Evolutionary conservation across 2,888 invertebrate genomes (phyloP).

Genomic region (Drosophila nigricruria): DNA sequence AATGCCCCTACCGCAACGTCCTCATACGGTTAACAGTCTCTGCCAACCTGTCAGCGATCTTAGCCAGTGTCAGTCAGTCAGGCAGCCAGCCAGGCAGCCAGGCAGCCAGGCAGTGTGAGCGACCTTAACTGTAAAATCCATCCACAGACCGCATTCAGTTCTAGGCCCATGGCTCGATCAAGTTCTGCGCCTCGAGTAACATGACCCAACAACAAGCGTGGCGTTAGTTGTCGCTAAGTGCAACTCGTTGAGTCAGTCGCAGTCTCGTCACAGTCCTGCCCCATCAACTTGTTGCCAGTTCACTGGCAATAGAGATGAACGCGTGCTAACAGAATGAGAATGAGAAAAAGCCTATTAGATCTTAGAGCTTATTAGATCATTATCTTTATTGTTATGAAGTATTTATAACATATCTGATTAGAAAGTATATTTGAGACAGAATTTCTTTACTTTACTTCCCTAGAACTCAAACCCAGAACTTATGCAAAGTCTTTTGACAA

Average conservation of each 20-base stretch:
- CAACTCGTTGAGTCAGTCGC: constrained; percentile 58
- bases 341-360: background rate
- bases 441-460: background rate
- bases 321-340: constrained; percentile 8
- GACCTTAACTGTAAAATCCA: constrained; percentile 82
- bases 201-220: constrained; percentile 64
- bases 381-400: background rate
- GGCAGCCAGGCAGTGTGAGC: constrained; percentile 45
- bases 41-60: constrained; percentile 77
- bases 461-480: background rate
- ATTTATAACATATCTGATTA: background rate
- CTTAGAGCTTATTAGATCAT: background rate
- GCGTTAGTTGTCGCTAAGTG: constrained; percentile 79
- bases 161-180: constrained; percentile 51
- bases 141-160: constrained; percentile 68
- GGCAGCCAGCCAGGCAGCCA: constrained; percentile 5
- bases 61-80: constrained; percentile 44
- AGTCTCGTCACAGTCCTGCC: constrained; percentile 36
- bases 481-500: background rate
- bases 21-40: constrained; percentile 3
- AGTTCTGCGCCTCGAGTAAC: constrained; percentile 68
- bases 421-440: background rate
- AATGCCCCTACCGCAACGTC: constrained; percentile 24
- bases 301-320: constrained; percentile 33
- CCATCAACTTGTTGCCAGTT: constrained; percentile 68